Conservation (phyloP, 2,797 vertebrate species). For the Chelonia mydas region DNA sequence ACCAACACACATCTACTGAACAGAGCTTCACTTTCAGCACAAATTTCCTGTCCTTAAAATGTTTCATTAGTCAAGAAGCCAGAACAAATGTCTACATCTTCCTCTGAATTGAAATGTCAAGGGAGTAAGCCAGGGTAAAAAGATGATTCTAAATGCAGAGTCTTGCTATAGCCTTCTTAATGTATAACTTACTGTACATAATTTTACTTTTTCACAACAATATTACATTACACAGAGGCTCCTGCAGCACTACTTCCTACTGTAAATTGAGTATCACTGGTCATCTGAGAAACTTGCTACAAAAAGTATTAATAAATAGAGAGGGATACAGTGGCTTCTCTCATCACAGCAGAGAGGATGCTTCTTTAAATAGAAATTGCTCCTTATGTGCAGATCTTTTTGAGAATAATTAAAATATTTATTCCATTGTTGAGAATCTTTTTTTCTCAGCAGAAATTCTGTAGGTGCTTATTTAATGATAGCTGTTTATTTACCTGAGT, state of each 20-base stretch:
- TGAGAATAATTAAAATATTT: constrained; percentile 1
- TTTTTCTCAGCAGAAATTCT: neutral
- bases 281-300: neutral
- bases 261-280: neutral
- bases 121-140: constrained; percentile 14
- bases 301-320: neutral
- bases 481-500: neutral
- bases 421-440: neutral
- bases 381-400: neutral
- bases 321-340: neutral
- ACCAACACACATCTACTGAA: neutral
- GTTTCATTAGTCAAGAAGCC: constrained; percentile 22
- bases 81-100: neutral
- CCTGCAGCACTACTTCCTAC: neutral
- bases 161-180: neutral
- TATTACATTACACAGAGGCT: neutral
- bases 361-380: neutral
- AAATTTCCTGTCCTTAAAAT: constrained; percentile 61
- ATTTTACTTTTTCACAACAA: constrained; percentile 2
- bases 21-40: constrained; percentile 13
- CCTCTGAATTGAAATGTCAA: constrained; percentile 40
- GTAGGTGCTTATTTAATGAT: neutral
- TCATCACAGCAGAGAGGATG: neutral
- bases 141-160: constrained; percentile 22
- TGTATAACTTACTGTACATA: neutral